phyloP scores from a whole-genome alignment of 2,797 vertebrate genomes.

The Telmatherina bonti region DNA sequence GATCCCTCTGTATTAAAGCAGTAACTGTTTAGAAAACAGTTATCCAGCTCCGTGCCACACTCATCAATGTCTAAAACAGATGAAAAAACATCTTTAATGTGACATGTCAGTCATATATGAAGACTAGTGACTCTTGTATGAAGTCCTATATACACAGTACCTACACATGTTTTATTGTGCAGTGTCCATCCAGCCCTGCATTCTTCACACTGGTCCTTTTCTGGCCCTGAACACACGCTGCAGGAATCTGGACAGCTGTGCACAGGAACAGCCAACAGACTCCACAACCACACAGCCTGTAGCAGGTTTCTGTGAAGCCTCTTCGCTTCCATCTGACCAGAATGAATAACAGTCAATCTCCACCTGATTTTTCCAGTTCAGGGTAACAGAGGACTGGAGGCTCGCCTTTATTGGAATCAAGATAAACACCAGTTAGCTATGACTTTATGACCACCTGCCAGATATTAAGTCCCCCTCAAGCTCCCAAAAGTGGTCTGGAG shows the following conservation, averaged over 20 bases:
- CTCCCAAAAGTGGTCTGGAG: too few relatives aligned
- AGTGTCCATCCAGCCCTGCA: conserved; percentile 91
- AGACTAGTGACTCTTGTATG: not conserved
- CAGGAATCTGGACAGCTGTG: conserved; percentile 88
- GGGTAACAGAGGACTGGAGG: not conserved
- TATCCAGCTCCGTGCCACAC: conserved; percentile 88
- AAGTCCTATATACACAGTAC: conserved; percentile 72
- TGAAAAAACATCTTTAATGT: conserved; percentile 9
- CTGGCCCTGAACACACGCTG: conserved; percentile 85
- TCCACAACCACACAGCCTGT: conserved; percentile 57
- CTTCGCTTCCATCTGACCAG: conserved; percentile 31
- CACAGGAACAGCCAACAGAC: conserved; percentile 43
- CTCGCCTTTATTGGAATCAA: too few relatives aligned
- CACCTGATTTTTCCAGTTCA: not conserved
- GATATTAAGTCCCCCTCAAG: too few relatives aligned
- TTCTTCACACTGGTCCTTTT: conserved; percentile 86
- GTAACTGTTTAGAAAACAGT: conserved; percentile 87
- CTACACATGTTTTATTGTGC: conserved; percentile 90
- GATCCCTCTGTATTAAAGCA: conserved; percentile 94
- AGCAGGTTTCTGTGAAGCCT: conserved; percentile 40
- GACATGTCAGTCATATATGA: not conserved
- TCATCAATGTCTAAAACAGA: conserved; percentile 90
- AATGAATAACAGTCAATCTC: conserved; percentile 14
- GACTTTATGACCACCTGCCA: too few relatives aligned
- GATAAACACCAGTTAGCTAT: too few relatives aligned